Percentiles rank a stretch among this genome's conserved stretches.
Conservation (phyloP, 1,140 invertebrate genomes). For the Rhynchophorus ferrugineus region DNA sequence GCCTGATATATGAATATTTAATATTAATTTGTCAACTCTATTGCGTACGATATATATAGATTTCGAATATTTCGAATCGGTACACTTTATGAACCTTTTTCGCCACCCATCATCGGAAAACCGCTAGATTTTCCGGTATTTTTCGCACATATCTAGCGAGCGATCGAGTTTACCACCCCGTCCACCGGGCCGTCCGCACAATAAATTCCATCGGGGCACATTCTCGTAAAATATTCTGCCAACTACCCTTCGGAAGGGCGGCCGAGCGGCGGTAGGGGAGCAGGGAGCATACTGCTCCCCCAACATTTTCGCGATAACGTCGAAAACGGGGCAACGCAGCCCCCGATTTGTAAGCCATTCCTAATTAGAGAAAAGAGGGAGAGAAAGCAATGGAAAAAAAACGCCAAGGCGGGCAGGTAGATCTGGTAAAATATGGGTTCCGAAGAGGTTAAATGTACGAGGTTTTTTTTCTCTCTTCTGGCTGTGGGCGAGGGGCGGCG, state of each 20-base stretch:
- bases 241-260: no score
- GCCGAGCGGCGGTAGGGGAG: no score
- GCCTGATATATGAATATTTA: no score
- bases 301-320: not conserved
- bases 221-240: not conserved
- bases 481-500: not conserved
- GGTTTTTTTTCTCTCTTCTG: not conserved
- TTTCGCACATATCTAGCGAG: not conserved
- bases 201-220: not conserved
- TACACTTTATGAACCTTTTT: no score
- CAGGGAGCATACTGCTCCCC: no score
- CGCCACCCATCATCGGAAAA: not conserved
- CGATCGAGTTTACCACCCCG: not conserved
- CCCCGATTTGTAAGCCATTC: not conserved
- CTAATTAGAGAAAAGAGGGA: not conserved
- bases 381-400: not conserved
- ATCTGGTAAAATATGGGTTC: not conserved
- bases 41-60: no score
- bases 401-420: not conserved
- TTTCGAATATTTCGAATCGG: no score
- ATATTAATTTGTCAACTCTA: no score
- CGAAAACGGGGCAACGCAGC: not conserved
- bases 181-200: not conserved
- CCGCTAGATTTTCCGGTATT: not conserved
- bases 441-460: not conserved